Evolutionary conservation across 1,140 invertebrate species (phyloP).

Genomic region (Psilanteris sp.): DNA sequence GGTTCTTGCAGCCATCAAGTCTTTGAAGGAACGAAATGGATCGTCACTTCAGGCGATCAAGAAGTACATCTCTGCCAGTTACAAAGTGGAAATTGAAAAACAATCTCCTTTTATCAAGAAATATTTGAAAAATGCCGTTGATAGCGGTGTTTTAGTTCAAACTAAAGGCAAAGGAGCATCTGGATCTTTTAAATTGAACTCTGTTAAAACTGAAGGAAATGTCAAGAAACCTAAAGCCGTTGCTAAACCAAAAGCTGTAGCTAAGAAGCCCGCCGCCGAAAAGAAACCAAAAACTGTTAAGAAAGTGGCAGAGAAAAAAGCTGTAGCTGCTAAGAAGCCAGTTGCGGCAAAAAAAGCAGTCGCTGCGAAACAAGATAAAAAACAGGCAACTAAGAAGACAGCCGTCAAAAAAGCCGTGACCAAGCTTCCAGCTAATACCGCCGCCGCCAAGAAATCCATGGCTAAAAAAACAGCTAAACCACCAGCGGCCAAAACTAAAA

Average conservation of each 20-base stretch:
- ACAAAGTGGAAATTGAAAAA: constrained; percentile 83
- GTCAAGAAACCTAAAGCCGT: constrained; percentile 1
- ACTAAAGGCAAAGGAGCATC: constrained; percentile 83
- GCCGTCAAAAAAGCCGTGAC: too few species aligned
- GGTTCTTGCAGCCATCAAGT: constrained; percentile 82
- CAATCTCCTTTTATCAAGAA: constrained; percentile 83
- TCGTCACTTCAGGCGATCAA: constrained; percentile 84
- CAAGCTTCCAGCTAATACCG: too few species aligned
- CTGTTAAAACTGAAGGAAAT: constrained; percentile 1
- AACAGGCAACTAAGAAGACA: too few species aligned
- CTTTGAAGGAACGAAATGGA: constrained; percentile 82
- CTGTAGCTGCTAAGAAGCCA: too few species aligned
- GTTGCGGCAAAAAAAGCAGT: too few species aligned
- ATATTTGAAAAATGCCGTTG: constrained; percentile 82
- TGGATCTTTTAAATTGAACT: constrained; percentile 82
- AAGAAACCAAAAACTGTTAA: constrained; percentile 4
- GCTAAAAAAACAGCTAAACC: too few species aligned
- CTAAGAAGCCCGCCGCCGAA: constrained; percentile 2
- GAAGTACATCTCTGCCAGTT: constrained; percentile 82
- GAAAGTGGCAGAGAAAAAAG: too few species aligned
- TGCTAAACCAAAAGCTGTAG: too few species aligned
- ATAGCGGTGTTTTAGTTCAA: constrained; percentile 81
- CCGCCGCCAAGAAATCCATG: too few species aligned
- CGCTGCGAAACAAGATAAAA: too few species aligned
- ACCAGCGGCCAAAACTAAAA: too few species aligned